Conservation (phyloP, 1,140 invertebrate genomes). For the Bombus soroeensis region DNA sequence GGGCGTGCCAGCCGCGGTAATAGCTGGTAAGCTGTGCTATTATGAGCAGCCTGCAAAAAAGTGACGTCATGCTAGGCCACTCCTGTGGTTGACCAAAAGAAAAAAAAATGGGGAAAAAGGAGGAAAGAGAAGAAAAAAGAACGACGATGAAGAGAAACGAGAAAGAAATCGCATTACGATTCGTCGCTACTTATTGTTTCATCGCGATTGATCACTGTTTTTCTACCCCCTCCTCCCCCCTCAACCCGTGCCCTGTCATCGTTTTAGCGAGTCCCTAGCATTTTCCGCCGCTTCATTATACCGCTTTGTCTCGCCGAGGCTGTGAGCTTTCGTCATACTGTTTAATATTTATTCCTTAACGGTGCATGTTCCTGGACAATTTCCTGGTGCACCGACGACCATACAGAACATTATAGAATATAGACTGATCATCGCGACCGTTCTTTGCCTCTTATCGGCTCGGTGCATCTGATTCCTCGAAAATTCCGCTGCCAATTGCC, state of each 20-base stretch:
- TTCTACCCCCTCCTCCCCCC: no score
- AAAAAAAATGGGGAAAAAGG: constrained; percentile 44
- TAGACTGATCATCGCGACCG: neutral
- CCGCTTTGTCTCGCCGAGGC: constrained; percentile 43
- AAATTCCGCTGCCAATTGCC: neutral
- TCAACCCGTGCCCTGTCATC: neutral
- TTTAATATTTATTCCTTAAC: constrained; percentile 66
- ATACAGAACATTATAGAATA: neutral
- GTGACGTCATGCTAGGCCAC: constrained; percentile 69
- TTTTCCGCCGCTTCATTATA: constrained; percentile 62
- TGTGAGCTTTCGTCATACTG: constrained; percentile 52
- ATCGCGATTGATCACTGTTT: neutral
- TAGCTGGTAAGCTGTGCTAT: constrained; percentile 75
- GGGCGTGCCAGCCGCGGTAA: constrained; percentile 72
- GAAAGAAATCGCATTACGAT: constrained; percentile 22
- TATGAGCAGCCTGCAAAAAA: constrained; percentile 66
- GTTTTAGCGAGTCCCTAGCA: neutral
- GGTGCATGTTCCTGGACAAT: constrained; percentile 32
- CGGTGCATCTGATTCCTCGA: neutral
- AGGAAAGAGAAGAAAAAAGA: constrained; percentile 36
- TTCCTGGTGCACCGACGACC: neutral
- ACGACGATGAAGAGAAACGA: constrained; percentile 46
- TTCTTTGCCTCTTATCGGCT: neutral
- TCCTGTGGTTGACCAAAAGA: constrained; percentile 51
- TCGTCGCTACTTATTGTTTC: constrained; percentile 23